Evolutionary conservation across 2,888 invertebrate genomes (phyloP).

Genomic region (Antheraea yamamai): DNA sequence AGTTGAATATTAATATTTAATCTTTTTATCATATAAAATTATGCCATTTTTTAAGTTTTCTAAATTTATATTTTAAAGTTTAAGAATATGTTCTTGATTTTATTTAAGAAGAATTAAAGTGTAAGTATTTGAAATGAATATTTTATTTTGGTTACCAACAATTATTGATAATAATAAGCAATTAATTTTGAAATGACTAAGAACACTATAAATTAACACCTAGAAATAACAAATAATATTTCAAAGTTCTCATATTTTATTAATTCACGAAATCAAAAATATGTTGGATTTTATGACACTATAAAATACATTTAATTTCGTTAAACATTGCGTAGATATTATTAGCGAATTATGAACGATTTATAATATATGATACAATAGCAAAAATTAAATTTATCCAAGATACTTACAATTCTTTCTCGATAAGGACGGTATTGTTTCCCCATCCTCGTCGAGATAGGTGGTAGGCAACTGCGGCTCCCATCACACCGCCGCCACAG

Average conservation of each 20-base stretch:
- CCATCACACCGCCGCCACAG: constrained; percentile 96
- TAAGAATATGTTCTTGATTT: too few relatives aligned
- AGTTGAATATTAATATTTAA: too few relatives aligned
- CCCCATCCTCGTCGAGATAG: constrained; percentile 92
- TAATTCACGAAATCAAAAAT: background rate
- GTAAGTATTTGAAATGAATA: too few relatives aligned
- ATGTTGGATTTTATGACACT: background rate
- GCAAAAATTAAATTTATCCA: constrained; percentile 3
- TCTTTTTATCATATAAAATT: too few relatives aligned
- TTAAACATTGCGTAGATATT: background rate
- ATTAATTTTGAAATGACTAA: background rate
- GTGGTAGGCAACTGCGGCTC: constrained; percentile 95
- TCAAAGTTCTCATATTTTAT: background rate
- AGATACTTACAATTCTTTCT: constrained; percentile 88
- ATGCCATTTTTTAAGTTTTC: too few relatives aligned
- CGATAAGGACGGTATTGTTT: constrained; percentile 89
- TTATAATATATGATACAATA: background rate
- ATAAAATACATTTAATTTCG: background rate
- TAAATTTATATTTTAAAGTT: too few relatives aligned
- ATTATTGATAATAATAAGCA: background rate
- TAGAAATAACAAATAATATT: background rate
- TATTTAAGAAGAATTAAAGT: too few relatives aligned
- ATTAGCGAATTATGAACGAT: background rate
- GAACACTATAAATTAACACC: background rate
- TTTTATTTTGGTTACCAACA: too few relatives aligned